Percentiles rank a stretch among this genome's conserved stretches.
These are phyloP conservation scores for Hirudinaria manillensis DNA, from an alignment of 2,888 invertebrate genomes.

Conservation along the genomic window DNA sequence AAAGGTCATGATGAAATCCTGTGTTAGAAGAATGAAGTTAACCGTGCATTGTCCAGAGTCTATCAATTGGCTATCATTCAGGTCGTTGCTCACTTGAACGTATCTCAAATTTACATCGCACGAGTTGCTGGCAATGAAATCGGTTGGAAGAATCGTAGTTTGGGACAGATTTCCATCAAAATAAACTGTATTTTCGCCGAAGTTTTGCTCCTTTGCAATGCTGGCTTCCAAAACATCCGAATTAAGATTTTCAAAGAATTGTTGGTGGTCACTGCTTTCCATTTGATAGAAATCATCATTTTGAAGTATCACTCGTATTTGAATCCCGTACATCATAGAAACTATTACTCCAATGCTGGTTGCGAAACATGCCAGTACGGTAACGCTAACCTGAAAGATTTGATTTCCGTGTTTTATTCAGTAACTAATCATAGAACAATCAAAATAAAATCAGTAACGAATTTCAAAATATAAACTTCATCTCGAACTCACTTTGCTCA, in stretches of 20 bases:
- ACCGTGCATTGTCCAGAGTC: slow-evolving; percentile 18
- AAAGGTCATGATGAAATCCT: neutral
- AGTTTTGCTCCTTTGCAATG: neutral
- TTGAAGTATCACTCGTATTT: slow-evolving; percentile 2
- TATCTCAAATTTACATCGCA: neutral
- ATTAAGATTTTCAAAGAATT: neutral
- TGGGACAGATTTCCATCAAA: neutral
- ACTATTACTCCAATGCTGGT: slow-evolving; percentile 20
- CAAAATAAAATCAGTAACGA: too few relatives aligned
- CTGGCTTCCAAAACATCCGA: neutral
- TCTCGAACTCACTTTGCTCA: neutral
- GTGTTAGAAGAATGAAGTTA: slow-evolving; percentile 14
- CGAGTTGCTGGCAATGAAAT: neutral
- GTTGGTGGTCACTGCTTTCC: too few relatives aligned
- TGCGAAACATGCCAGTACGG: slow-evolving; percentile 19
- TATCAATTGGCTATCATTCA: neutral
- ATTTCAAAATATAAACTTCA: too few relatives aligned
- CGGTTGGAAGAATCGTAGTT: neutral
- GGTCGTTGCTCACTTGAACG: neutral
- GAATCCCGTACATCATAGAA: slow-evolving; percentile 12
- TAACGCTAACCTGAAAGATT: slow-evolving; percentile 16
- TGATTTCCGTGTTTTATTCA: too few relatives aligned
- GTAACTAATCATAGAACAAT: too few relatives aligned
- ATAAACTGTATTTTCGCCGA: neutral
- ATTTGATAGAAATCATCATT: neutral